Conservation (phyloP, 2,797 vertebrate species). For the Staurois parvus region DNA sequence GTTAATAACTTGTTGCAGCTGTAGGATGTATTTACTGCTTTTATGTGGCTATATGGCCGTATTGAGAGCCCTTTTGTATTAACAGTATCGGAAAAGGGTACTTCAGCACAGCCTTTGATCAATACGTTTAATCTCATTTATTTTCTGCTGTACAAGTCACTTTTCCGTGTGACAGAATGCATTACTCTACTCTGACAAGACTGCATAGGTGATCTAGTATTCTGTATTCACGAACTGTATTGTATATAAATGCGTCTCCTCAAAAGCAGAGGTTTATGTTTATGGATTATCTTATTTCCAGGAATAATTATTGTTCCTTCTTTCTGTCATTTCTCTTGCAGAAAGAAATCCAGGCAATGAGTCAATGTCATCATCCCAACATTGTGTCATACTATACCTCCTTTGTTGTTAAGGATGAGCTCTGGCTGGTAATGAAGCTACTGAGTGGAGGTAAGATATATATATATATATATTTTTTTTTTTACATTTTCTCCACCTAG, state of each 20-base stretch:
- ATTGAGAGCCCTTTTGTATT: background rate
- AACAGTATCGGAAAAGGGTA: background rate
- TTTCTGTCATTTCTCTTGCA: slow-evolving; percentile 67
- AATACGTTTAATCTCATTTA: slow-evolving; percentile 3
- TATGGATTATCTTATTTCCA: background rate
- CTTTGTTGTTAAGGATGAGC: slow-evolving; percentile 97
- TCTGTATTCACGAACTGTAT: background rate
- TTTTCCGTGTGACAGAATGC: background rate
- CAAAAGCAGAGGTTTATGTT: background rate
- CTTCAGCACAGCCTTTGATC: background rate
- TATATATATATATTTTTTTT: background rate
- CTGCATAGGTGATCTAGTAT: background rate
- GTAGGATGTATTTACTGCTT: background rate
- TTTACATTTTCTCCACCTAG: background rate
- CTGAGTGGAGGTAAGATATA: slow-evolving; percentile 91
- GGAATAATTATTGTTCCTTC: slow-evolving; percentile 41
- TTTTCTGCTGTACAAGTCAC: background rate
- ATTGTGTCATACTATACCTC: slow-evolving; percentile 98
- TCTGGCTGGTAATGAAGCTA: slow-evolving; percentile 98
- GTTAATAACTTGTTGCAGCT: too few relatives aligned
- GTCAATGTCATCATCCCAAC: slow-evolving; percentile 97
- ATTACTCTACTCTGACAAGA: background rate
- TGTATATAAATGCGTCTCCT: background rate
- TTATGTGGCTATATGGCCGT: background rate
- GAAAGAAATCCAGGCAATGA: slow-evolving; percentile 99